Conservation (phyloP, 2,888 invertebrate genomes). For the Lasioglossum calceatum region DNA sequence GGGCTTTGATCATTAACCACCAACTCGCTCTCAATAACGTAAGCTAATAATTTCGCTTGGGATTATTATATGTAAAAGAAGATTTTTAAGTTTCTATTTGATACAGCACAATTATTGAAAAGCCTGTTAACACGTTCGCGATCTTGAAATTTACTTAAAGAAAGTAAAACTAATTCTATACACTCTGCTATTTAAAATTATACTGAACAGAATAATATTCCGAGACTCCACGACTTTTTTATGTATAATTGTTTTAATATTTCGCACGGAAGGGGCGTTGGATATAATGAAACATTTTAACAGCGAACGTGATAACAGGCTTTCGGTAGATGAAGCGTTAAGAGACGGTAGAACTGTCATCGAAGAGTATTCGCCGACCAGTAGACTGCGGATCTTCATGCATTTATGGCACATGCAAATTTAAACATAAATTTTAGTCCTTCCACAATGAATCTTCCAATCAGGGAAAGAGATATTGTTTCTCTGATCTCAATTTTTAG, state of each 20-base stretch:
- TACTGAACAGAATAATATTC: not conserved
- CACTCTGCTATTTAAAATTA: not conserved
- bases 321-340: not conserved
- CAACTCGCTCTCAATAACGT: not conserved
- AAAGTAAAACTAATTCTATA: not conserved
- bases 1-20: not conserved
- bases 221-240: not conserved
- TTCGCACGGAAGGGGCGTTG: not conserved
- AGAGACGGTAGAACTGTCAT: not conserved
- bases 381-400: not conserved
- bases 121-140: not conserved
- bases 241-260: not conserved
- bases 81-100: not conserved
- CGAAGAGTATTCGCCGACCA: constrained; percentile 19
- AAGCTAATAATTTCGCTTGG: not conserved
- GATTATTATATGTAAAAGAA: not conserved
- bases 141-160: not conserved
- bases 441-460: not conserved
- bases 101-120: not conserved
- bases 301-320: too few species aligned
- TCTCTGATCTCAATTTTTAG: not conserved
- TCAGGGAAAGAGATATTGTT: not conserved
- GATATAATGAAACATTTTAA: not conserved
- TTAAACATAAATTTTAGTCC: too few species aligned
- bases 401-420: not conserved